Evolutionary conservation across 2,797 vertebrate species (phyloP).

Genomic region (Epinephelus malabaricus): DNA sequence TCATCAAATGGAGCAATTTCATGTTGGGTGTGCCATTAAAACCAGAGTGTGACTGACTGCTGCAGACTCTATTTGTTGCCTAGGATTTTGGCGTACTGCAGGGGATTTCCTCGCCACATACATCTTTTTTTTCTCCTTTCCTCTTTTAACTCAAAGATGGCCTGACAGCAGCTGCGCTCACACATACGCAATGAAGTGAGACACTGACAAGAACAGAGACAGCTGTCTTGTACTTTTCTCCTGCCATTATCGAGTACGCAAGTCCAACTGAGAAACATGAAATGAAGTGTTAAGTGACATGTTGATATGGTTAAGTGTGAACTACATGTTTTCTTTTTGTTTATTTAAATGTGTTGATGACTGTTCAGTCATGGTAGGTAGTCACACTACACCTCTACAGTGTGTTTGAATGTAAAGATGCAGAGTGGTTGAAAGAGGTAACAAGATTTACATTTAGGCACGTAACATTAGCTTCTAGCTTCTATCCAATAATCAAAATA

Average conservation of each 20-base stretch:
- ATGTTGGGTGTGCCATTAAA: slow-evolving; percentile 73
- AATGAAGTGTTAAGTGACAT: neutral
- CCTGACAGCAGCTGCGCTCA: slow-evolving; percentile 84
- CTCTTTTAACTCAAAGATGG: slow-evolving; percentile 86
- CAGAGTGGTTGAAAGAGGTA: neutral
- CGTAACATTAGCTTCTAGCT: neutral
- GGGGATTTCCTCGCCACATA: slow-evolving; percentile 89
- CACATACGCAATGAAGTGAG: slow-evolving; percentile 73
- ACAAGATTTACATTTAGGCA: neutral
- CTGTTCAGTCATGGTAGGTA: neutral
- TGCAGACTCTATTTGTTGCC: slow-evolving; percentile 77
- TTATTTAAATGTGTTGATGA: slow-evolving; percentile 2
- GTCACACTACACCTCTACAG: neutral
- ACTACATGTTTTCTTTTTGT: neutral
- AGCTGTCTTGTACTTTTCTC: slow-evolving; percentile 45
- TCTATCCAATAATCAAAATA: neutral
- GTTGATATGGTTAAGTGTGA: neutral
- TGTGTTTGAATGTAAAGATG: slow-evolving; percentile 9
- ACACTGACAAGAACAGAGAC: slow-evolving; percentile 60
- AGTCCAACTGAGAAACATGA: slow-evolving; percentile 13
- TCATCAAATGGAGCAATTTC: slow-evolving; percentile 70
- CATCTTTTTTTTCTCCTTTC: slow-evolving; percentile 84
- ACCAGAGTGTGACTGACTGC: slow-evolving; percentile 60
- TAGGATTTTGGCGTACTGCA: slow-evolving; percentile 82
- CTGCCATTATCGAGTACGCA: slow-evolving; percentile 23